Evolutionary conservation across 2,113 vertebrate species (phyloP).

Genomic region (Lichenostomus cassidix): DNA sequence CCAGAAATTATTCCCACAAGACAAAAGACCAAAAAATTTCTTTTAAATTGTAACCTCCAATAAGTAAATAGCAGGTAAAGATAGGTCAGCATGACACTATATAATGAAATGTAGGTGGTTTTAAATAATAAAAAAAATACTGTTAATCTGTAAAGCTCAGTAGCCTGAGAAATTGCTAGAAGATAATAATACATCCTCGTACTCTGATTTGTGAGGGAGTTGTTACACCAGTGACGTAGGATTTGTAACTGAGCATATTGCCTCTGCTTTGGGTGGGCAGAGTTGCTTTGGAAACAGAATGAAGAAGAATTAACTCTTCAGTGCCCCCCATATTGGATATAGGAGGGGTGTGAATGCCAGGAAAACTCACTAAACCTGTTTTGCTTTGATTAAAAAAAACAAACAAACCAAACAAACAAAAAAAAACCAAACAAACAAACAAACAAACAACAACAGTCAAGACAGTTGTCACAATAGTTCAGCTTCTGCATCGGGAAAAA

Average conservation of each 20-base stretch:
- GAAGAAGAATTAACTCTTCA: slow-evolving; percentile 36
- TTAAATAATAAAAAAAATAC: neutral
- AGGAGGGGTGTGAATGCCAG: neutral
- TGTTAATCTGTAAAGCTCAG: neutral
- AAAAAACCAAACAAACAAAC: too few species aligned
- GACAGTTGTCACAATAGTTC: neutral
- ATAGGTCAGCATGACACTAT: neutral
- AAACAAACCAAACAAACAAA: neutral
- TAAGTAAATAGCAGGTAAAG: neutral
- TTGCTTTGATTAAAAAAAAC: neutral
- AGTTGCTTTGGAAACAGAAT: slow-evolving; percentile 56
- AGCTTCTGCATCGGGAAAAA: neutral
- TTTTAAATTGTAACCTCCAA: neutral
- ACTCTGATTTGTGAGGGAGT: neutral
- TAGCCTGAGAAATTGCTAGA: slow-evolving; percentile 15
- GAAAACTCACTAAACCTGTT: neutral
- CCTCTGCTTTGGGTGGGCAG: slow-evolving; percentile 25
- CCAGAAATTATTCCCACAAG: neutral
- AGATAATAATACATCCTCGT: neutral
- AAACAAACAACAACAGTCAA: neutral
- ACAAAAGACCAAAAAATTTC: neutral
- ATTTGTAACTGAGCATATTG: slow-evolving; percentile 49
- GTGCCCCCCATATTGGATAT: neutral
- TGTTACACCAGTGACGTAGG: neutral
- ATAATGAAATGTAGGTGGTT: neutral